Evolutionary conservation across 1,140 invertebrate genomes (phyloP).

Genomic region (Potamilus streckersoni): DNA sequence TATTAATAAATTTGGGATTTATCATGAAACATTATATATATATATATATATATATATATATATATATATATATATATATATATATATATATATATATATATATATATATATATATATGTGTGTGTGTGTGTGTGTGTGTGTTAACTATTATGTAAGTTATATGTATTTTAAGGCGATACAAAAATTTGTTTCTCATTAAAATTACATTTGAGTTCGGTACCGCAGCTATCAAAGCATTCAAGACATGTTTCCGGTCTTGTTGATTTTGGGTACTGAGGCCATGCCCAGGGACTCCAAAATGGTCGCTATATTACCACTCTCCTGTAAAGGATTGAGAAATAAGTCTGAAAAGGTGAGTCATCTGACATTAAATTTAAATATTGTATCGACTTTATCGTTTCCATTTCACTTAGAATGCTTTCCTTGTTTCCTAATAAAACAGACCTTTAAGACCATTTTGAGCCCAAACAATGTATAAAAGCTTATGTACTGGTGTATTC

Average conservation of each 20-base stretch:
- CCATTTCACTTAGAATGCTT: neutral
- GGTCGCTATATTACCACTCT: constrained; percentile 36
- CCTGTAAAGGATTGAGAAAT: constrained; percentile 15
- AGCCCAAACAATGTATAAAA: neutral
- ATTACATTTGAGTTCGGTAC: constrained; percentile 29
- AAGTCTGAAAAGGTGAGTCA: no score
- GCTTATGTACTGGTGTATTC: neutral
- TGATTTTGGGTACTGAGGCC: constrained; percentile 16
- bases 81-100: no score
- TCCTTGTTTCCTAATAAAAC: neutral
- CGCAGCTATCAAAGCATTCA: constrained; percentile 23
- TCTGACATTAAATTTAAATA: neutral
- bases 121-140: no score
- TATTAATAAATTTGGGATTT: no score
- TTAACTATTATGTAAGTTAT: neutral
- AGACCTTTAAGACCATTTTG: neutral
- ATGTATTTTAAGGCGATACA: neutral
- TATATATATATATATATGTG: no score
- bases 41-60: no score
- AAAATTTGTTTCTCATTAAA: neutral
- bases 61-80: no score
- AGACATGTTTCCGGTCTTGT: constrained; percentile 26
- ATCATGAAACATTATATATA: no score
- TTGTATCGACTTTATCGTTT: neutral
- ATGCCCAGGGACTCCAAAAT: constrained; percentile 30